Base-by-base conservation (phyloP, 2,888 invertebrate genomes). In the Diogma glabrata region DNA sequence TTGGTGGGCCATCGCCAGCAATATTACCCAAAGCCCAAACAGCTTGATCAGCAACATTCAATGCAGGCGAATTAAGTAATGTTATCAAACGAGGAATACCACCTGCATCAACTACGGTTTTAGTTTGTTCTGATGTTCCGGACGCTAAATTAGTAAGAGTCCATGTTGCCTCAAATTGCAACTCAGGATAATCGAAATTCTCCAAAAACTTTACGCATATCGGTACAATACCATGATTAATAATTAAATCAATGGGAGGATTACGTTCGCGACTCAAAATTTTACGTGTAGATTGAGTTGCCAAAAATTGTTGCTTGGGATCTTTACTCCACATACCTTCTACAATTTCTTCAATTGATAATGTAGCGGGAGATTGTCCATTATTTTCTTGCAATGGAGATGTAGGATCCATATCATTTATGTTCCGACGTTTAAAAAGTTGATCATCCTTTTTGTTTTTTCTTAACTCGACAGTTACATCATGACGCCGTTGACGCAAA, bases 21-120 rank as follows among this genome's bases (percentile, higher is more conserved):
- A 97, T 92, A 71, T 99, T 99, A 57, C 94, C 93, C n/a, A 95
- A 73, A 0, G 96, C 96, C 97, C 90, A 96, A 0, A 94, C 89
- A n/a, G 91, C 84, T 67, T 95, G 94, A 63, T 95, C 94, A 1
- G 88, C 84, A 2, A 88, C 82, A 57, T 84, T 78, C 0, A 77
- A 69, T 33, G 79, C 74, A 2, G 76, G 71, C 0, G 87, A 84
- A 7, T 75, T 69, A 0, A 95, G 70, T 12, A 97, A 73, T 0
- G 72, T 64, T 19, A 93, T 79, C 49, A 99, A 78, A 53, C 82
- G 82, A 0, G 87, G 87, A 19, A 97, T 78, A 0, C 92, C 94
- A n/a, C 89, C 87, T 30, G 82, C 79, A 65, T 77, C 72, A 3
- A 96, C 83, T 1, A 96, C 93, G 16, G 84, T 82, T 58, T 82